Percentiles rank a stretch among this genome's conserved stretches.
These are phyloP conservation scores for Spodoptera littoralis DNA, from an alignment of 2,888 invertebrate species.

Conservation along the genomic window DNA sequence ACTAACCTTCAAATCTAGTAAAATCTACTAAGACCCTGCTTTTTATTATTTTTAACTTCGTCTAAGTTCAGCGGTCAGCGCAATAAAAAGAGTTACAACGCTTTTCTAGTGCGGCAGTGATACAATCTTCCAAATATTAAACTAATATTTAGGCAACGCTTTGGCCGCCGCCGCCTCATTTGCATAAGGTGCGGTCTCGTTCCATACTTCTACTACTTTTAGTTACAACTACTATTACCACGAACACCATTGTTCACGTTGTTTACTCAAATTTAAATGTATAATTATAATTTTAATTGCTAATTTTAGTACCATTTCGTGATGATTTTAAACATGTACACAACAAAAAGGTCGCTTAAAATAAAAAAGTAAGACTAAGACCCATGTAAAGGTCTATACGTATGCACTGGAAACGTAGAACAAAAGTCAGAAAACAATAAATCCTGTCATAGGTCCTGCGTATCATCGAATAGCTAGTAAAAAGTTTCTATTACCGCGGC, in stretches of 20 bases:
- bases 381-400: too few relatives aligned
- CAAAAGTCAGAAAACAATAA: too few relatives aligned
- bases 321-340: too few relatives aligned
- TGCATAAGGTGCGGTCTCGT: constrained; percentile 83
- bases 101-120: constrained; percentile 69
- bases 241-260: constrained; percentile 20
- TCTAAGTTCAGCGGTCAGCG: neutral
- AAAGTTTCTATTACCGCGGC: constrained; percentile 43
- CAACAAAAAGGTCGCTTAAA: too few relatives aligned
- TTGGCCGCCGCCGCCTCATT: constrained; percentile 87
- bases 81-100: constrained; percentile 67
- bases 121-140: constrained; percentile 87
- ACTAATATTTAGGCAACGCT: constrained; percentile 89
- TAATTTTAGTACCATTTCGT: too few relatives aligned
- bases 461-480: constrained; percentile 21
- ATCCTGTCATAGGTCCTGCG: neutral
- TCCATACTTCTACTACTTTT: constrained; percentile 47
- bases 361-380: too few relatives aligned
- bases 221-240: constrained; percentile 31
- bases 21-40: neutral
- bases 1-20: too few relatives aligned
- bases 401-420: too few relatives aligned
- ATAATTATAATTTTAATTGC: constrained; percentile 3
- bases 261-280: constrained; percentile 10
- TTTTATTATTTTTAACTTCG: neutral